Evolutionary conservation across 2,888 invertebrate genomes (phyloP).

Genomic region (Hypomecis punctinalis): DNA sequence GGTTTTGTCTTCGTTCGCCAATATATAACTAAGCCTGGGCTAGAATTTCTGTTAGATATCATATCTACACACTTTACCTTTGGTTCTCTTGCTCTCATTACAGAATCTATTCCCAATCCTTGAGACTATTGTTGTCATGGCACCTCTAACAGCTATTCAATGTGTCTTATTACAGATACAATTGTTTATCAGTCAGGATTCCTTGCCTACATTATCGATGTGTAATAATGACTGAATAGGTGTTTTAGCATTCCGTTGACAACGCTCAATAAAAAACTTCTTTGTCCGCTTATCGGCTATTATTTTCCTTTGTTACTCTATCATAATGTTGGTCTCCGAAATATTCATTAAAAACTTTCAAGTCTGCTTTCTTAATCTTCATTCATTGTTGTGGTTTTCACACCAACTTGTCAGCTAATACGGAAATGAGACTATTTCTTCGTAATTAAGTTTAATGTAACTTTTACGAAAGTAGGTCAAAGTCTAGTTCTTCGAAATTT

Average conservation of each 20-base stretch:
- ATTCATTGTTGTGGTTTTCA: conserved; percentile 31
- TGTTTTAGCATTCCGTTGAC: conserved; percentile 23
- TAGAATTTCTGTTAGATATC: not conserved
- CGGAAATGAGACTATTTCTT: conserved; percentile 21
- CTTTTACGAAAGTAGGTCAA: conserved; percentile 23
- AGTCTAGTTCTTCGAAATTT: not conserved
- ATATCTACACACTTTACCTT: not conserved
- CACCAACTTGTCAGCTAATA: conserved; percentile 4
- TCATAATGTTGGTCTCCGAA: conserved; percentile 15
- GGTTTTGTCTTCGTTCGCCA: too few relatives aligned
- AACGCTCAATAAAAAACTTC: conserved; percentile 7
- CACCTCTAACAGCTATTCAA: conserved; percentile 3
- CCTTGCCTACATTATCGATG: conserved; percentile 14
- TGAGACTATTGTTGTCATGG: conserved; percentile 14
- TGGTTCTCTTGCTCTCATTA: not conserved
- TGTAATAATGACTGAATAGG: conserved; percentile 21
- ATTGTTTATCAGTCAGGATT: conserved; percentile 4
- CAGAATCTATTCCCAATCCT: not conserved
- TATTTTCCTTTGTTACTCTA: conserved; percentile 22
- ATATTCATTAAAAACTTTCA: conserved; percentile 19
- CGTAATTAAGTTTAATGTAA: conserved; percentile 24
- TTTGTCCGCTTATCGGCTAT: conserved; percentile 23
- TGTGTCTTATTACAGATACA: not conserved
- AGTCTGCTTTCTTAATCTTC: conserved; percentile 26
- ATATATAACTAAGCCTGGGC: not conserved